Percentiles rank a stretch among this genome's conserved stretches.
These are phyloP conservation scores for Collichthys lucidus DNA, from an alignment of 2,113 vertebrate species.

Conservation along the genomic window DNA sequence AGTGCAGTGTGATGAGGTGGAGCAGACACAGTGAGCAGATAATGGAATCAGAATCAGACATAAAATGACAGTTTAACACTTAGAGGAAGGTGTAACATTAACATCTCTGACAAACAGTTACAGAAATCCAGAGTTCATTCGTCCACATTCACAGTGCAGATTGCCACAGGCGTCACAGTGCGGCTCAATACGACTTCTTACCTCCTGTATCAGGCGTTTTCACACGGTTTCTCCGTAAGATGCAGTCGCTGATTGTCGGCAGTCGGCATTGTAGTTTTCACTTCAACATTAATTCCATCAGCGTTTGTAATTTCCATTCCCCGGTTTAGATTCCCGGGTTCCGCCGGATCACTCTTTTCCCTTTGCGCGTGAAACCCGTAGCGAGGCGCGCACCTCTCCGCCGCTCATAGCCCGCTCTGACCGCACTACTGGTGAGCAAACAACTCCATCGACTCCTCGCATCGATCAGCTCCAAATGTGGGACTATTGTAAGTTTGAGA, in stretches of 20 bases:
- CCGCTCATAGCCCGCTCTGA: background rate
- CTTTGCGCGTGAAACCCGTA: constrained; percentile 17
- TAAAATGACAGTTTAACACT: background rate
- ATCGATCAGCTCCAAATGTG: background rate
- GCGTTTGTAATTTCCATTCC: constrained; percentile 43
- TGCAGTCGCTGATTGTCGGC: constrained; percentile 31
- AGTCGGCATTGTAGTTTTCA: constrained; percentile 29
- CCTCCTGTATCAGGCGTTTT: constrained; percentile 37
- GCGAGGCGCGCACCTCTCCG: constrained; percentile 18
- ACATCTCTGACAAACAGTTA: background rate
- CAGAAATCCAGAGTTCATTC: background rate
- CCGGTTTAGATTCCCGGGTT: background rate
- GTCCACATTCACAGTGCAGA: background rate
- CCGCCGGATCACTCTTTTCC: background rate
- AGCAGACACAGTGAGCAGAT: background rate
- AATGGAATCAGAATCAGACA: background rate
- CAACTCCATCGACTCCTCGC: background rate
- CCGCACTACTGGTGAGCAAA: background rate
- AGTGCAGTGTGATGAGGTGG: constrained; percentile 9
- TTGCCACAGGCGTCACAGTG: background rate
- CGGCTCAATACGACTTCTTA: constrained; percentile 51
- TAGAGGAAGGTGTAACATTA: background rate
- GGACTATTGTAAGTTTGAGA: constrained; percentile 27
- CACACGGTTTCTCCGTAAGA: background rate
- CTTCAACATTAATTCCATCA: constrained; percentile 45